phyloP scores from a whole-genome alignment of 2,797 vertebrate species.

The Catamblyrhynchus diadema region DNA sequence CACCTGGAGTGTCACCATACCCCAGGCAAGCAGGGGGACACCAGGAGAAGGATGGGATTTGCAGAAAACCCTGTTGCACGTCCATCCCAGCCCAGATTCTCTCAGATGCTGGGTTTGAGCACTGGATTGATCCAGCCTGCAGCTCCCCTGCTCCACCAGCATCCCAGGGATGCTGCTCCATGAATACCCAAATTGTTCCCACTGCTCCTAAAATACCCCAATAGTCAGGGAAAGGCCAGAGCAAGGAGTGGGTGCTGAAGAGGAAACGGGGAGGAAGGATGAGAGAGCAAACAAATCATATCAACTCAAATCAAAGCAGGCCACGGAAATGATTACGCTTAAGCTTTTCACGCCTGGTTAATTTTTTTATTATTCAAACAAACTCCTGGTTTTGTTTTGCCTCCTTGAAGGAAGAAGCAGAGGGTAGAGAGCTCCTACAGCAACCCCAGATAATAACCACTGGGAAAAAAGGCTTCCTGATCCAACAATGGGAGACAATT shows the following conservation, averaged over 20 bases:
- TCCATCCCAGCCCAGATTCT: background rate
- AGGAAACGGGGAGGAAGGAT: background rate
- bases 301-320: background rate
- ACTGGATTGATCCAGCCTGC: background rate
- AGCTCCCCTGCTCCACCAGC: background rate
- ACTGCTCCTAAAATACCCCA: background rate
- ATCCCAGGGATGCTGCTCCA: background rate
- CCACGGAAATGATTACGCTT: background rate
- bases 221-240: background rate
- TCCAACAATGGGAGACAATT: conserved; percentile 8
- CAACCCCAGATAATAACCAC: background rate
- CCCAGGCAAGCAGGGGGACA: background rate
- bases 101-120: background rate
- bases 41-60: background rate
- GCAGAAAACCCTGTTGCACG: background rate
- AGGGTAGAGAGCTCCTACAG: conserved; percentile 12
- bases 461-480: background rate
- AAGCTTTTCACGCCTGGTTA: conserved; percentile 33
- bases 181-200: background rate
- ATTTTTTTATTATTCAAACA: conserved; percentile 36
- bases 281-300: background rate
- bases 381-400: conserved; percentile 36
- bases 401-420: conserved; percentile 24
- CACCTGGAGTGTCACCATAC: background rate
- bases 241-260: background rate